Percentiles rank a stretch among this genome's conserved stretches.
Conservation (phyloP, 2,113 vertebrate genomes). For the Actenoides hombroni region DNA sequence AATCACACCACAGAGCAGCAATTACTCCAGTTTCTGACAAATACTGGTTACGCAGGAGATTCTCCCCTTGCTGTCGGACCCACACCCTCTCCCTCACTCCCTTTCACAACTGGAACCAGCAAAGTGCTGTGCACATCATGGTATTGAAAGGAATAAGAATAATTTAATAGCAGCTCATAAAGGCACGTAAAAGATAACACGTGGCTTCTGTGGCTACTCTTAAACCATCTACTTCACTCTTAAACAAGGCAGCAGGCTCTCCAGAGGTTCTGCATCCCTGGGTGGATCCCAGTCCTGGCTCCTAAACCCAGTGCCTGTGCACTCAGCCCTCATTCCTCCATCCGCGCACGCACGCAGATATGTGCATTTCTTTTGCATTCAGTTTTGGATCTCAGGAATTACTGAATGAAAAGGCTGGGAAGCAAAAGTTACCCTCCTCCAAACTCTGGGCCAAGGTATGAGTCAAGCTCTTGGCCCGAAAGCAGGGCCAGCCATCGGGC, state of each 20-base stretch:
- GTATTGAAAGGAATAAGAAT: not conserved
- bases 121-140: not conserved
- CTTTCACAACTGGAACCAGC: not conserved
- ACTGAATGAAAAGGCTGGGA: slow-evolving; percentile 3
- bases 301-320: not conserved
- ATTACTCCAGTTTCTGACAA: slow-evolving; percentile 79
- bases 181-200: not conserved
- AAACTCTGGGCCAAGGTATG: not conserved
- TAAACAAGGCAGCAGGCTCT: not conserved
- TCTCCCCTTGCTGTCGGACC: not conserved
- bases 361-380: not conserved
- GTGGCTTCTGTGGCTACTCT: not conserved
- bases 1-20: slow-evolving; percentile 84
- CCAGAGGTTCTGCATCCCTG: not conserved
- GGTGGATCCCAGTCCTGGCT: not conserved
- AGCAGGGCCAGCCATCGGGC: not conserved
- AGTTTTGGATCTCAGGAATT: not conserved
- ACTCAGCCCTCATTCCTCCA: too few species aligned
- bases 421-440: not conserved
- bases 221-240: not conserved
- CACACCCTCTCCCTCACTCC: not conserved
- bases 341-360: not conserved
- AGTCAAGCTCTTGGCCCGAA: slow-evolving; percentile 23
- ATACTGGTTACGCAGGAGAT: slow-evolving; percentile 16
- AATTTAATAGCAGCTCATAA: not conserved